Base-by-base conservation (phyloP, 2,113 vertebrate species). In the Amia ocellicauda region DNA sequence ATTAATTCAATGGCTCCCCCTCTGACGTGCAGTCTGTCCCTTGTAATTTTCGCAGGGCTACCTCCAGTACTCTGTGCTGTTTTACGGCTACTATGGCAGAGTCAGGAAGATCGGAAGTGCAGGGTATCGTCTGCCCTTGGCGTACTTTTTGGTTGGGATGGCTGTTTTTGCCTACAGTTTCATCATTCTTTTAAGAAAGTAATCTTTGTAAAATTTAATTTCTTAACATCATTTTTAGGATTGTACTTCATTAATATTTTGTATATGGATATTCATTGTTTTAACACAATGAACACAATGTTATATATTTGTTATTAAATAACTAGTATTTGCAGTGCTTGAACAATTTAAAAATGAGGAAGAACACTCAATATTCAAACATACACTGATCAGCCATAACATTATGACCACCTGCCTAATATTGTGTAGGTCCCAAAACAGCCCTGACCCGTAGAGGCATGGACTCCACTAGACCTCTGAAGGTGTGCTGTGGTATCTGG, bases 131-230 rank as follows among this genome's bases (percentile, higher is more conserved):
- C 77, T 98, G 66, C 97, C 97, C 0, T 83, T 99, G 40, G 97
- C 97, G 0, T 99, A 99, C 69, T 99, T 99, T 83, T 88, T 98
- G 69, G 97, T 97, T 55, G 97, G 97, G 58, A 97, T 98, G 94
- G 95, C 94, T 0, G 94, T 98, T 56, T 99, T 98, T 66, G 96
- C 94, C 31, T 98, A 95, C 86, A 98, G 97, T 77, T 99, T 99
- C 90, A 90, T 99, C 88, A 91, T 93, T 62, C 91, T 99, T n/a
- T 74, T 99, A 24, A 93, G 92, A 82, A 98, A 95, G 96, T 98
- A 94, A 84, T 65, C 20, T 63, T 58, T 45, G n/a, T 26, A 41
- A 2, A 27, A 7, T 66, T 10, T 29, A 43, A 7, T 41, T 50
- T 23, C 59, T 70, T 67, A 28, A 61, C 24, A 58, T 62, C 16